Evolutionary conservation across 2,113 vertebrate species (phyloP), one percentile per base, ranked within the genome.

Genomic region (Aldabrachelys gigantea): DNA sequence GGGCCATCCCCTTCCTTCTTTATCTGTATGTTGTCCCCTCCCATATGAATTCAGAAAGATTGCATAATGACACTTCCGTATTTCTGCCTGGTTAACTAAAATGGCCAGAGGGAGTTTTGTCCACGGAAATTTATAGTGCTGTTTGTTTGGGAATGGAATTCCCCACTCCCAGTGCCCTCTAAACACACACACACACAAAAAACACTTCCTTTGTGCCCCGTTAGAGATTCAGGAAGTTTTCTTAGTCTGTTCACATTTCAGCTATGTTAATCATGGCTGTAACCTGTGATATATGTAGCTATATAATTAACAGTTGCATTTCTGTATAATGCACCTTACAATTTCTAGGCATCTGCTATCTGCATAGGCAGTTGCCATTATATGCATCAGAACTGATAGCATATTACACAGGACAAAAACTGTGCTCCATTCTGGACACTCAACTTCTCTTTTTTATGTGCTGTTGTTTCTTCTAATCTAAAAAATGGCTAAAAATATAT

Each of bases 201-300:
- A 16, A 29, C 9, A 14, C 72, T 54, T 88, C 87, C 57, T 21
- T 69, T 72, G 1, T 80, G 25, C n/a, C 12, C 24, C 83, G 25
- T 81, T 86, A 50, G 44, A 89, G 19, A 35, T 88, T 72, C n/a
- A 38, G 65, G 65, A 38, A 72, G 65, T 72, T 22, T 72, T 72
- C 65, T 72, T 12, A 38, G n/a, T 72, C 35, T 41, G 22, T 92
- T 94, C 62, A 91, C 65, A 54, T 69, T 96, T 94, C 89, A 90
- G 75, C 57, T 93, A 8, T 88, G 17, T 87, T 84, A 53, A 24
- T 83, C 16, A 25, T 83, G 52, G 82, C 35, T 52, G 16, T 19
- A 87, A 85, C 27, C 31, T 41, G 49, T 49, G 27, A 92, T 75
- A 86, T 88, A 82, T n/a, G 10, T 80, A 75, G 22, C 72, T 75